A percentile compares a stretch with the other conserved stretches of the same genome.
Conservation (phyloP, 2,113 vertebrate species). For the Danio rerio region DNA sequence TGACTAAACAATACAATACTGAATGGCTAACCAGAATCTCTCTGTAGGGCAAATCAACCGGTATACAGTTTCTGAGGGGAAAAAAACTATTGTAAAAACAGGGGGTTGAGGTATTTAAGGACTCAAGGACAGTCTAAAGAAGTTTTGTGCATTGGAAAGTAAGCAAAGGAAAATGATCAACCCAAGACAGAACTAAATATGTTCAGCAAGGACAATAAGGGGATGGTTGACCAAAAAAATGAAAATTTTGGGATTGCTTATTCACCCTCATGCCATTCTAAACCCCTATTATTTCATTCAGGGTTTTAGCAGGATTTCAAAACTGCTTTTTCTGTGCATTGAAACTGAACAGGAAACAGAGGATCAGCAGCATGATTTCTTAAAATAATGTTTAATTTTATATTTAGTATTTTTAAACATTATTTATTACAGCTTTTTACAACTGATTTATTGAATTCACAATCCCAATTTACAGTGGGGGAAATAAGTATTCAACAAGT, state of each 20-base stretch:
- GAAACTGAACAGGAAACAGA: not conserved
- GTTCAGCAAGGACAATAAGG: not conserved
- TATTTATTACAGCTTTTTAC: too few relatives aligned
- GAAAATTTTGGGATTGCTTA: not conserved
- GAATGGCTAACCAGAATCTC: slow-evolving; percentile 3
- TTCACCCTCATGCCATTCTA: not conserved
- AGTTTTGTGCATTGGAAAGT: not conserved
- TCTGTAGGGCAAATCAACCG: slow-evolving; percentile 7
- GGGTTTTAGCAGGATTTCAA: not conserved
- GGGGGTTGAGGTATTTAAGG: not conserved
- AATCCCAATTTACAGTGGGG: too few relatives aligned
- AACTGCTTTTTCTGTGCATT: not conserved
- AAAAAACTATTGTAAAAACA: slow-evolving; percentile 11
- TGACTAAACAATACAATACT: not conserved
- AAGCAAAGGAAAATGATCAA: slow-evolving; percentile 11
- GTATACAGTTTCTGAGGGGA: not conserved
- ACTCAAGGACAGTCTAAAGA: not conserved
- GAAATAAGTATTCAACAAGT: too few relatives aligned
- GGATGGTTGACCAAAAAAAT: not conserved
- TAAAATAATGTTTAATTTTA: too few relatives aligned
- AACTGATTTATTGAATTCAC: too few relatives aligned
- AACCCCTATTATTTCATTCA: not conserved
- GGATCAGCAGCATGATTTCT: not conserved
- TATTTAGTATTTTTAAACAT: too few relatives aligned
- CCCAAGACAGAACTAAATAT: not conserved